Base-by-base conservation (phyloP, 2,888 invertebrate species). In the Magallana nippona region DNA sequence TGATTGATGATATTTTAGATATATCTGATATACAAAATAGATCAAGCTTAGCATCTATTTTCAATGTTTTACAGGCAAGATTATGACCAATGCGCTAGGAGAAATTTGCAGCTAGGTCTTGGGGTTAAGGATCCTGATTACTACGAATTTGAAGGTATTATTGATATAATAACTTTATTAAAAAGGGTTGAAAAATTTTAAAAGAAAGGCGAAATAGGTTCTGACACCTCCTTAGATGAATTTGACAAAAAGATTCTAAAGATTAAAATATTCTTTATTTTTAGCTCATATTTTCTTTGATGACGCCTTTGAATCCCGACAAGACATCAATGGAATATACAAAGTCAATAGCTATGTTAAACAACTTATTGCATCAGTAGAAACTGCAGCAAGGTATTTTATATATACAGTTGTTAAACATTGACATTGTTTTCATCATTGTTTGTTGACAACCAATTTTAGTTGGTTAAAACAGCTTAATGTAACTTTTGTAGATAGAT, bases 251-350 rank as follows among this genome's bases (percentile, higher is more conserved):
- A 5, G 5, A 44, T 44, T 44, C 17, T 1, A 60, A 60, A 60
- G 1, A 27, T 27, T 71, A 2, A 57, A 27, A 11, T 58, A 15
- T 58, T 79, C 19, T 58, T 87, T n/a, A n/a, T n/a, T 95, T 95
- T 13, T 94, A 98, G 99, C 98, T 84, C 99, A 99, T 94, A 98
- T 99, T 89, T 99, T 98, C 95, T 98, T 99, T 95, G 99, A 99
- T 95, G 99, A 99, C 94, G 98, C 99, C 2, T 99, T 98, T 94
- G 98, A 98, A 95, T 93, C 95, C 95, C 96, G 98, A 94, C 97
- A 97, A 93, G 97, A 98, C 91, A 97, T 97, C 90, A 95, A 95
- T 83, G 98, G 97, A 92, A 96, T 97, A 55, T 98, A 98, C 94
- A 96, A 96, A 89, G 97, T 98, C 79, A 99, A 99, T 95, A 96